Evolutionary conservation across 2,113 vertebrate genomes (phyloP).

Genomic region (Uropsilus gracilis): DNA sequence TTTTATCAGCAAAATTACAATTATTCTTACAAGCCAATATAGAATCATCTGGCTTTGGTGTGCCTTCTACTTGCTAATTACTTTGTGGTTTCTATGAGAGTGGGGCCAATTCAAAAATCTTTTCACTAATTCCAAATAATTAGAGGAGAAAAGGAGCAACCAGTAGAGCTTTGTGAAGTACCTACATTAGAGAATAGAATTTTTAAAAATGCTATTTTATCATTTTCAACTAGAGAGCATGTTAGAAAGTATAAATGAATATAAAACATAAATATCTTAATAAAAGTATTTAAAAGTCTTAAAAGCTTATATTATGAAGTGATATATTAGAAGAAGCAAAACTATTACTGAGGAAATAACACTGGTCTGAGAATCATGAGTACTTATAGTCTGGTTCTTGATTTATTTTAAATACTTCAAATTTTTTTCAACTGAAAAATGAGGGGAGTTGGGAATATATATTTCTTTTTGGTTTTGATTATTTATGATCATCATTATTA

Average conservation of each 20-base stretch:
- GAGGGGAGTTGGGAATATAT: neutral
- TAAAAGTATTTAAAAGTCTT: neutral
- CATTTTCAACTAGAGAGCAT: slow-evolving; percentile 36
- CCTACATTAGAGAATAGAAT: neutral
- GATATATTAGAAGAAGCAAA: neutral
- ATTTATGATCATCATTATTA: neutral
- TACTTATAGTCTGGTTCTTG: neutral
- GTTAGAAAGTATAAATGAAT: slow-evolving; percentile 29
- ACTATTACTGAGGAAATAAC: neutral
- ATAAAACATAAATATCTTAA: slow-evolving; percentile 4
- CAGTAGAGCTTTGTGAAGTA: neutral
- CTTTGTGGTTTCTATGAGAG: slow-evolving; percentile 43
- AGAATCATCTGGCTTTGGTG: slow-evolving; percentile 36
- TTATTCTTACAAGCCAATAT: slow-evolving; percentile 69
- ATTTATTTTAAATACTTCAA: neutral
- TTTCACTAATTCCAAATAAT: slow-evolving; percentile 52
- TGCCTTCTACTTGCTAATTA: slow-evolving; percentile 63
- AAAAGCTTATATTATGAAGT: neutral
- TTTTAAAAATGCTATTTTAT: slow-evolving; percentile 6
- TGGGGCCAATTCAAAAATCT: neutral
- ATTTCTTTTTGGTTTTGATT: slow-evolving; percentile 22
- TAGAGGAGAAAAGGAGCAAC: neutral
- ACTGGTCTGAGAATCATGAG: neutral
- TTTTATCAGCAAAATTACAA: slow-evolving; percentile 73
- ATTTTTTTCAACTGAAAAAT: slow-evolving; percentile 27